Percentiles rank a stretch among this genome's conserved stretches.
Conservation (phyloP, 2,113 vertebrate species). For the Lycaon pictus region DNA sequence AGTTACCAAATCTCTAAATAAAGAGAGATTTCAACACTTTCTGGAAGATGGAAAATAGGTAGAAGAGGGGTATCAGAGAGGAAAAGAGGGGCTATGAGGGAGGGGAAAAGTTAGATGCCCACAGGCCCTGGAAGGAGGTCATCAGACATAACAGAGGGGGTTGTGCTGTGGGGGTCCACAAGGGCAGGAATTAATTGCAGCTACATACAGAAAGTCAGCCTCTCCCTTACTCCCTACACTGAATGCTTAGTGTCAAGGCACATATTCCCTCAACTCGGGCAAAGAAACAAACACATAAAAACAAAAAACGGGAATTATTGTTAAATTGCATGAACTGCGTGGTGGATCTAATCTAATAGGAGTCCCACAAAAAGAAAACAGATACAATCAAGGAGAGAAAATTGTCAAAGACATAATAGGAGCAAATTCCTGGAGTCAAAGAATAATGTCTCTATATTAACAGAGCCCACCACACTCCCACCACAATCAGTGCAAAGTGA, state of each 20-base stretch:
- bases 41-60: not conserved
- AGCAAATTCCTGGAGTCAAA: not conserved
- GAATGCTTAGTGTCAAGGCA: too few relatives aligned
- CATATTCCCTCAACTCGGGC: not conserved
- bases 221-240: not conserved
- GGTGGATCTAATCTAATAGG: not conserved
- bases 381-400: not conserved
- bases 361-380: not conserved
- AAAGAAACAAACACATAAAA: not conserved
- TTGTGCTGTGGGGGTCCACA: fast-evolving
- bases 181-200: not conserved
- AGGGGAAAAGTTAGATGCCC: not conserved
- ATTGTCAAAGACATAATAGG: not conserved
- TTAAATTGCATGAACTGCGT: not conserved
- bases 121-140: not conserved
- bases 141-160: not conserved
- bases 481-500: not conserved
- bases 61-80: not conserved
- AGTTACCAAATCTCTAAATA: not conserved
- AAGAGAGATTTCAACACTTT: not conserved
- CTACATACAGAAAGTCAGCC: too few relatives aligned
- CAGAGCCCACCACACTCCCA: not conserved
- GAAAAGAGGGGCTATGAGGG: not conserved
- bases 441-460: not conserved
- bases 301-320: not conserved